These are phyloP conservation scores for Stegodyphus mimosarum DNA, from an alignment of 1,140 invertebrate genomes.

Conservation along the genomic window DNA sequence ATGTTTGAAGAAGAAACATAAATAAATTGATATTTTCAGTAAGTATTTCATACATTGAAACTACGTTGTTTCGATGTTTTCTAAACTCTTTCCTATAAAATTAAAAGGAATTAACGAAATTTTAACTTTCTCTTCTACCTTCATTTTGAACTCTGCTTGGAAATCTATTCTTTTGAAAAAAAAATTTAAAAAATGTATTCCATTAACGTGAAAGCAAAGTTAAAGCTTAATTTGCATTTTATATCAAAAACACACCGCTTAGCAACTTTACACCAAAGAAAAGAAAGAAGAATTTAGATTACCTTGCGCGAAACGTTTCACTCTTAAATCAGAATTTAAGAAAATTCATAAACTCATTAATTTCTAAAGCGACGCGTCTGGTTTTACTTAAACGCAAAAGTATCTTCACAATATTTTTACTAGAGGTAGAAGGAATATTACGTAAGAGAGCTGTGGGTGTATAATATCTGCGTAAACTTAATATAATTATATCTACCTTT, in stretches of 20 bases:
- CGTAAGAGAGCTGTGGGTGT: constrained; percentile 10
- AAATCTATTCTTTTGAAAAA: too few relatives aligned
- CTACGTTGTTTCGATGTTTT: not conserved
- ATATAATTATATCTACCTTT: constrained; percentile 42
- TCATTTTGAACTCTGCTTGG: too few relatives aligned
- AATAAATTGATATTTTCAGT: too few relatives aligned
- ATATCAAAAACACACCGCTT: constrained; percentile 21
- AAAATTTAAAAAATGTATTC: not conserved
- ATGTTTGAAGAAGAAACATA: too few relatives aligned
- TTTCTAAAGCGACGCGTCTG: constrained; percentile 10
- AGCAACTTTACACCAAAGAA: constrained; percentile 1
- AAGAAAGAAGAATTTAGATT: not conserved
- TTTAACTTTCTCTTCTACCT: not conserved
- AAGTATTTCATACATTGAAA: too few relatives aligned
- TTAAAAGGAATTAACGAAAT: not conserved
- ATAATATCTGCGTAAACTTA: constrained; percentile 22
- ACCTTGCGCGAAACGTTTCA: constrained; percentile 9
- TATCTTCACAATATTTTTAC: not conserved
- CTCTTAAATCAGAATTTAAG: constrained; percentile 32
- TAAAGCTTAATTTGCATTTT: constrained; percentile 34
- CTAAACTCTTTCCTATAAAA: not conserved
- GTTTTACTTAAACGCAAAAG: constrained; percentile 24
- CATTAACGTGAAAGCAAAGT: constrained; percentile 35
- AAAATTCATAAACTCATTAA: constrained; percentile 49
- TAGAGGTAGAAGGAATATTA: not conserved